phyloP scores from a whole-genome alignment of 2,797 vertebrate species.

The Melanotaenia trifasciata region DNA sequence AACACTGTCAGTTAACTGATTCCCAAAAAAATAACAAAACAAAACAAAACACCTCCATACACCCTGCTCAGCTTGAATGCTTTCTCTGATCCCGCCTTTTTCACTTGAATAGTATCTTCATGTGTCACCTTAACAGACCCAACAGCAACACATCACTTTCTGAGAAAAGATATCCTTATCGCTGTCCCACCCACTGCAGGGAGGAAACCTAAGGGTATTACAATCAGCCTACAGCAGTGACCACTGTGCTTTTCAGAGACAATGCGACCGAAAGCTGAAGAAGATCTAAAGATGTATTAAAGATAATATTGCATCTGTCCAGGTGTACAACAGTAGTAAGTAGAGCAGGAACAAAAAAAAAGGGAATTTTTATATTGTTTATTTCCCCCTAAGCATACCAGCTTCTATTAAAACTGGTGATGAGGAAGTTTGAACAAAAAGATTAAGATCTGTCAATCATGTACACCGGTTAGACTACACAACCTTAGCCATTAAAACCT shows the following conservation, averaged over 20 bases:
- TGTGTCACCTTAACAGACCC: conserved; percentile 24
- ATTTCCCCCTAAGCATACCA: conserved; percentile 23
- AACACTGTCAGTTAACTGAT: background rate
- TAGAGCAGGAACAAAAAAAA: background rate
- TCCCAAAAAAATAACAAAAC: too few species aligned
- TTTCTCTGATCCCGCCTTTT: conserved; percentile 37
- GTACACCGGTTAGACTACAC: background rate
- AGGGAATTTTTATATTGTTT: background rate
- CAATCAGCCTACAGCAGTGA: conserved; percentile 16
- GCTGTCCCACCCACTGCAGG: conserved; percentile 55
- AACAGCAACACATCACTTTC: conserved; percentile 52
- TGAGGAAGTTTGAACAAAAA: conserved; percentile 22
- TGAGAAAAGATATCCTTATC: conserved; percentile 70
- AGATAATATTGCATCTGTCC: background rate
- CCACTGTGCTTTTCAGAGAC: background rate
- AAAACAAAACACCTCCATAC: background rate
- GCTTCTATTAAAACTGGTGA: background rate
- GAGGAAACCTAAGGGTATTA: background rate
- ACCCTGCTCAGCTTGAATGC: background rate
- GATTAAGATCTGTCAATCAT: rapidly evolving
- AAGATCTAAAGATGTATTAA: background rate
- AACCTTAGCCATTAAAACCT: background rate
- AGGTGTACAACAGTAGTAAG: background rate
- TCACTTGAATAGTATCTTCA: conserved; percentile 51
- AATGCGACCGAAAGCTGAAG: background rate